These are phyloP conservation scores for Nomada fucata DNA, from an alignment of 2,888 invertebrate genomes.

Conservation along the genomic window DNA sequence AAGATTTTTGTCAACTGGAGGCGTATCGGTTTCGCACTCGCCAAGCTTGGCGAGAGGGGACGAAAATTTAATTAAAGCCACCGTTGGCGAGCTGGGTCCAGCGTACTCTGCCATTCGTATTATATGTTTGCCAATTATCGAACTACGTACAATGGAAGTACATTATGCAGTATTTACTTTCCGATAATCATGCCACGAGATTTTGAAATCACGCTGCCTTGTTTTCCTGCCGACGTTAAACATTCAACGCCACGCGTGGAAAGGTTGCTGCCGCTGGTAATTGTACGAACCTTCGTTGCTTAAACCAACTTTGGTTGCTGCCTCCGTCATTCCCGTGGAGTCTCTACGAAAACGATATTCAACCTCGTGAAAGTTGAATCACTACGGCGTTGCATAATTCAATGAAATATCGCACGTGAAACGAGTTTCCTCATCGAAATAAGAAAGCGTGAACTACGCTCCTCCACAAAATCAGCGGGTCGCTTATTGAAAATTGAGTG, in stretches of 20 bases:
- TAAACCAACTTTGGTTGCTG: background rate
- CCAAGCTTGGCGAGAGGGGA: conserved; percentile 2
- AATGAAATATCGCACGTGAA: too few relatives aligned
- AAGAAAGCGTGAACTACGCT: too few relatives aligned
- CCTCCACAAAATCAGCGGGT: too few relatives aligned
- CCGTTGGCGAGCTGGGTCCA: conserved; percentile 4
- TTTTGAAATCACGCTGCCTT: conserved; percentile 25
- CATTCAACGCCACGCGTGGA: conserved; percentile 16
- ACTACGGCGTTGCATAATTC: too few relatives aligned
- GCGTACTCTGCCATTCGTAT: background rate
- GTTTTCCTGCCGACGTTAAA: conserved; percentile 9
- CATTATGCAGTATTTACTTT: conserved; percentile 50
- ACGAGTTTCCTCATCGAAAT: too few relatives aligned
- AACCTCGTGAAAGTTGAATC: too few relatives aligned
- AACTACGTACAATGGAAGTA: conserved; percentile 42
- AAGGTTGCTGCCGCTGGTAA: background rate
- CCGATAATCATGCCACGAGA: conserved; percentile 47
- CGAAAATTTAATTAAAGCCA: conserved; percentile 58
- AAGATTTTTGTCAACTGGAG: background rate
- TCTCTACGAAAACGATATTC: too few relatives aligned
- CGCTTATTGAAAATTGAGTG: too few relatives aligned
- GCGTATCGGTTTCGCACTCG: conserved; percentile 8
- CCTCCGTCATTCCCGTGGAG: background rate
- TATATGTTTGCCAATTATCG: conserved; percentile 53
- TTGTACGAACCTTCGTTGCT: background rate